Evolutionary conservation across 2,113 vertebrate species (phyloP).

Genomic region (Cricetomys ansorgei): DNA sequence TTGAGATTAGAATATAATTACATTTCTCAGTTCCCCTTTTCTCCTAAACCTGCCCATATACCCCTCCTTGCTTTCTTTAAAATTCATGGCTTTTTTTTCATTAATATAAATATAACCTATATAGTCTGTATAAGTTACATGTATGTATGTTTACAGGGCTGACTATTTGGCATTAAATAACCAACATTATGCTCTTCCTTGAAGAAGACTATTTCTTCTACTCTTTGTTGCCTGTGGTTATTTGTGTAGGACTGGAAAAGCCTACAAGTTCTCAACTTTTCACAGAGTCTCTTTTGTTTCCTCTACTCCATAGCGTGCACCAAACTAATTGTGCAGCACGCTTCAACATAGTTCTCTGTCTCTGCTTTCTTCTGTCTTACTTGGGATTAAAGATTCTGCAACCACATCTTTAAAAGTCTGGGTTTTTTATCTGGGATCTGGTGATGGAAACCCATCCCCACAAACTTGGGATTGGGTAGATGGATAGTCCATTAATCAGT

Average conservation of each 20-base stretch:
- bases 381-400: too few species aligned
- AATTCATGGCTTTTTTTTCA: too few species aligned
- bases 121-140: too few species aligned
- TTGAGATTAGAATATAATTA: neutral
- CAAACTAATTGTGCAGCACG: neutral
- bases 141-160: neutral
- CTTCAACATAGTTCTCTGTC: neutral
- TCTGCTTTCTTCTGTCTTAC: neutral
- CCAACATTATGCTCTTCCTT: neutral
- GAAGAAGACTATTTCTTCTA: neutral
- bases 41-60: neutral
- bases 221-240: neutral
- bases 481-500: neutral
- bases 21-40: neutral
- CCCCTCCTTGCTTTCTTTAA: neutral
- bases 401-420: neutral
- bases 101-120: neutral
- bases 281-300: neutral
- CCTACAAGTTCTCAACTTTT: neutral
- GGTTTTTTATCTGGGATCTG: neutral
- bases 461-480: neutral
- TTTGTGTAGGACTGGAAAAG: neutral
- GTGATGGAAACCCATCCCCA: too few species aligned
- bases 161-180: neutral
- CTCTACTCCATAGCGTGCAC: neutral